Base-by-base conservation (phyloP, 2,113 vertebrate species). In the Cygnus atratus region DNA sequence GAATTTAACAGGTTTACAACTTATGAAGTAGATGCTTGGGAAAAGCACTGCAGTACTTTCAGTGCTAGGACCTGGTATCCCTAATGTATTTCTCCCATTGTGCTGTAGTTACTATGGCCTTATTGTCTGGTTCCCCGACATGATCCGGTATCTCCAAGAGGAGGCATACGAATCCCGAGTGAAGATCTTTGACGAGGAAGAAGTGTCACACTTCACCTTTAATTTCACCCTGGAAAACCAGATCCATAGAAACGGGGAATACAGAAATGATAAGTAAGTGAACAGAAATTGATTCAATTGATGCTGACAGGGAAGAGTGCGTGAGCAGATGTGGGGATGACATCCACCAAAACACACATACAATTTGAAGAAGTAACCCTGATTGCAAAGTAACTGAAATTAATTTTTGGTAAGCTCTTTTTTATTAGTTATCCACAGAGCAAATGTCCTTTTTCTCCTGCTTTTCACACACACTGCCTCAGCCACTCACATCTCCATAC, bases 161-260 rank as follows among this genome's bases (percentile, higher is more conserved):
- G 98, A 99, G 89, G 99, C 98, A 1, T 99, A 99, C 13, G 98
- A 99, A 87, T 98, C 98, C 48, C 98, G 98, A 73, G 98, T 99
- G 54, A 98, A 98, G 94, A 94, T 98, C 13, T 99, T 99, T 87
- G 96, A 98, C 10, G 93, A 98, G 11, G 99, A 99, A 80, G 97
- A 98, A 2, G 98, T 99, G 22, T 98, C 98, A 4, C 97, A 97
- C 3, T 99, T 99, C 96, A 99, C 99, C 66, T 99, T 99, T 91
- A 99, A 99, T 97, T 99, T 99, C 97, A 99, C 99, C 1, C 96
- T 99, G 97, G 98, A 99, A 93, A 99, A 99, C 93, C 99, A 99
- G 97, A 97, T 99, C 91, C 99, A 99, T 89, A 98, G 95, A 20
- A 98, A 99, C 18, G 99, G 99, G 50, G 98, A 98, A 50, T 99